phyloP scores from a whole-genome alignment of 1,140 invertebrate species.

The Cyclina sinensis region DNA sequence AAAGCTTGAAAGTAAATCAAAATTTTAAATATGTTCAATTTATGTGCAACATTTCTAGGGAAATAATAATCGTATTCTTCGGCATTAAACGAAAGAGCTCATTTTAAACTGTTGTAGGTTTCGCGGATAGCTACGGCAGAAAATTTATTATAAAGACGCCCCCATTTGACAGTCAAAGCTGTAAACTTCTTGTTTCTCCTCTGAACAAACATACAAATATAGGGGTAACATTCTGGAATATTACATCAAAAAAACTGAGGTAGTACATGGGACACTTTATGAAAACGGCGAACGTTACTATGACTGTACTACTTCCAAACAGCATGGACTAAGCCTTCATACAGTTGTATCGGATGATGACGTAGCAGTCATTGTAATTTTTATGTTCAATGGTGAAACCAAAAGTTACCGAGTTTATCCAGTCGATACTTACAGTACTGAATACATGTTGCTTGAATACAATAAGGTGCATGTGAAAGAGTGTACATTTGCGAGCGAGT shows the following conservation, averaged over 20 bases:
- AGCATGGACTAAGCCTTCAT: too few species aligned
- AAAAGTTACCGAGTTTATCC: not conserved
- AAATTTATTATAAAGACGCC: constrained; percentile 10
- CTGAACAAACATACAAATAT: constrained; percentile 8
- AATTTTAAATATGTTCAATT: too few species aligned
- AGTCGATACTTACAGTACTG: constrained; percentile 23
- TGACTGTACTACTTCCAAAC: not conserved
- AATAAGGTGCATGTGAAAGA: not conserved
- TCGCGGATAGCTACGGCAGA: constrained; percentile 38
- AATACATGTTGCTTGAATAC: constrained; percentile 24
- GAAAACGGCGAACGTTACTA: not conserved
- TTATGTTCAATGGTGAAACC: not conserved
- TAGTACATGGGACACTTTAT: not conserved
- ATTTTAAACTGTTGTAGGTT: too few species aligned
- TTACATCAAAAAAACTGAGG: not conserved
- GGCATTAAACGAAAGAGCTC: too few species aligned
- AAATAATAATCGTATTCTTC: too few species aligned
- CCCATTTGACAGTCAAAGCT: not conserved
- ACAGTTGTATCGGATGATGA: constrained; percentile 44
- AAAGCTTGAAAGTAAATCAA: too few species aligned
- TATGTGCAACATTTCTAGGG: too few species aligned
- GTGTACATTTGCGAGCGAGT: not conserved
- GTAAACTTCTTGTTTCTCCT: not conserved
- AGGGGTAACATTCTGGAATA: not conserved
- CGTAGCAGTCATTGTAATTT: constrained; percentile 33